Conservation (phyloP, 2,113 vertebrate genomes). For the Periophthalmodon schlosseri region DNA sequence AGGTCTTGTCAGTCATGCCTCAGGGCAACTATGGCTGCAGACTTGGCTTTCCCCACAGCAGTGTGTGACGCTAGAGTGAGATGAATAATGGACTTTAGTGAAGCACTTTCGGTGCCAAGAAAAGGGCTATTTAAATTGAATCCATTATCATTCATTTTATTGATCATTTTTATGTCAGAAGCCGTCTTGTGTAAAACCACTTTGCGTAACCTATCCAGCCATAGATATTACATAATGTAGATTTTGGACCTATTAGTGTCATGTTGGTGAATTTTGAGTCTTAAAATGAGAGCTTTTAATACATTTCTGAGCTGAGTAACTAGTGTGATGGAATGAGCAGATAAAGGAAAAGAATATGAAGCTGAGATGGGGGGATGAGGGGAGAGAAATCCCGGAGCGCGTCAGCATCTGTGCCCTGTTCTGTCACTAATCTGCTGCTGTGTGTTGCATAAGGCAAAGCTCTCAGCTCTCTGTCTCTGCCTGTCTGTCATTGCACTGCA, state of each 20-base stretch:
- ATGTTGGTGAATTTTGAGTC: constrained; percentile 13
- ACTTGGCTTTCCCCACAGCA: neutral
- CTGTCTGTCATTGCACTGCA: constrained; percentile 12
- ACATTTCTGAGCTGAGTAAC: constrained; percentile 35
- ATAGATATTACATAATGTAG: neutral
- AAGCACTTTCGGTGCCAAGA: neutral
- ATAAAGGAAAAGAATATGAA: constrained; percentile 33
- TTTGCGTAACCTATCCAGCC: neutral
- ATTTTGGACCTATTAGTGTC: constrained; percentile 1
- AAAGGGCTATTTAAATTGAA: neutral
- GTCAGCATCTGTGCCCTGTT: constrained; percentile 65
- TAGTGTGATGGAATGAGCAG: constrained; percentile 23
- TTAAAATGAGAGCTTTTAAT: constrained; percentile 37
- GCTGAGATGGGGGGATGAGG: constrained; percentile 10
- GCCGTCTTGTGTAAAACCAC: neutral
- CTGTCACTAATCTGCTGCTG: constrained; percentile 67
- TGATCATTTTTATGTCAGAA: neutral
- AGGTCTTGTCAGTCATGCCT: neutral
- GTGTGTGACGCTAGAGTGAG: neutral
- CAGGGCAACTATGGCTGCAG: neutral
- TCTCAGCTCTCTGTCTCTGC: constrained; percentile 22
- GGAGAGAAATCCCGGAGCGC: constrained; percentile 45
- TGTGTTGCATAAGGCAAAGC: constrained; percentile 61
- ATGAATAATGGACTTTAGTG: neutral
- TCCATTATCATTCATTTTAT: constrained; percentile 5